Conservation (phyloP, 35 echinoderm and acorn worm species). For the Apostichopus californicus region DNA sequence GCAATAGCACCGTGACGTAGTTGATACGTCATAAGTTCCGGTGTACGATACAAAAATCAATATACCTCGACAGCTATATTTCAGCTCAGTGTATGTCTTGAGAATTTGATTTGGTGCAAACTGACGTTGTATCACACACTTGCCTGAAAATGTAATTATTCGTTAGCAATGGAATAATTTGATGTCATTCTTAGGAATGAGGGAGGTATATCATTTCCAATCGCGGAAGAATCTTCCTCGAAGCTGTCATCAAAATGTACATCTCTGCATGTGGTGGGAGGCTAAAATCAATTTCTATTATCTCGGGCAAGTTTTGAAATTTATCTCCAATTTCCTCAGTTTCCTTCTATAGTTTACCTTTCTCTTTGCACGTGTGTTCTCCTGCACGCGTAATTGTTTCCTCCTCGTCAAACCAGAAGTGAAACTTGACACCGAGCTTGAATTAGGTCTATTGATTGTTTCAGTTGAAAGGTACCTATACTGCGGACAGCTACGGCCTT, state of each 20-base stretch:
- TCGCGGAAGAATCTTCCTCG: neutral
- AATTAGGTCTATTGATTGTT: constrained; percentile 15
- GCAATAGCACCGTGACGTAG: no score
- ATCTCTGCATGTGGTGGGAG: neutral
- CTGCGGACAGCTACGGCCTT: neutral
- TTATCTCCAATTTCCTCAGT: constrained; percentile 17
- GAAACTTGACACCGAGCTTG: constrained; percentile 1
- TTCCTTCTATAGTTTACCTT: neutral
- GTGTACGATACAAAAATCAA: no score
- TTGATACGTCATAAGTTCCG: no score
- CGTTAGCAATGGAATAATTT: neutral
- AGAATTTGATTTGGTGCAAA: neutral
- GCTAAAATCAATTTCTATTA: constrained; percentile 11
- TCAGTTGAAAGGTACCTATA: neutral
- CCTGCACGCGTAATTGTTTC: constrained; percentile 20
- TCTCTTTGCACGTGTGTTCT: neutral
- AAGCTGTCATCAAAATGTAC: neutral
- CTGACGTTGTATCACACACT: neutral
- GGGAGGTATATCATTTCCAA: neutral
- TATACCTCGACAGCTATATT: no score
- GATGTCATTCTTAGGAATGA: neutral
- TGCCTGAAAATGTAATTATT: neutral
- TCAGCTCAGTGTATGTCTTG: no score
- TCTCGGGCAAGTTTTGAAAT: constrained; percentile 9
- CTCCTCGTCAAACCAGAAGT: neutral